These are phyloP conservation scores for Malurus alboscapulatus DNA, from an alignment of 2,113 vertebrate species.

Conservation along the genomic window DNA sequence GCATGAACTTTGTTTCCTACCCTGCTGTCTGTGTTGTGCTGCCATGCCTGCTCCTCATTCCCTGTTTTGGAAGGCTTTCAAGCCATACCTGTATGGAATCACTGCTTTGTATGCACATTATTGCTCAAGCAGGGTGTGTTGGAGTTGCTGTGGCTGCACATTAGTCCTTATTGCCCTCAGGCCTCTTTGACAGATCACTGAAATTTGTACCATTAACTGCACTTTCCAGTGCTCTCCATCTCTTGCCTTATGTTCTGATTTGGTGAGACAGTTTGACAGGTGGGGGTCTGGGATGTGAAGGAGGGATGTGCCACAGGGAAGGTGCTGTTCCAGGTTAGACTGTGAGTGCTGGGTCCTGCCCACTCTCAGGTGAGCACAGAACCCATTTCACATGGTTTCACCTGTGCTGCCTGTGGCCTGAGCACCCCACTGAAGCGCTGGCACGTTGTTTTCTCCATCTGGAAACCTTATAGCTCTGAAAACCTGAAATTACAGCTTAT, in stretches of 20 bases:
- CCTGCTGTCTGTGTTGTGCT: not conserved
- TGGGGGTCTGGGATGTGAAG: not conserved
- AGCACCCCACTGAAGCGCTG: not conserved
- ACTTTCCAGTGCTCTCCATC: not conserved
- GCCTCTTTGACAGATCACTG: not conserved
- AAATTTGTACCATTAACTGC: not conserved
- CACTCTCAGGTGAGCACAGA: not conserved
- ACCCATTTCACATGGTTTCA: not conserved
- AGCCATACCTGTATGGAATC: not conserved
- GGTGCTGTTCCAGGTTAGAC: not conserved
- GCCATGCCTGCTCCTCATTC: not conserved
- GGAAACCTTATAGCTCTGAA: not conserved
- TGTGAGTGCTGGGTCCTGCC: not conserved
- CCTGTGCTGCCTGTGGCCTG: not conserved
- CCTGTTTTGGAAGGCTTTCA: not conserved
- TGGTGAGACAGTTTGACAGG: not conserved
- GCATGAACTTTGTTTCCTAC: not conserved
- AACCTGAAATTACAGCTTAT: not conserved
- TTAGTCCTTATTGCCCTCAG: not conserved
- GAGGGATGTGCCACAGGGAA: not conserved
- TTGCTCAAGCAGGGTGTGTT: not conserved
- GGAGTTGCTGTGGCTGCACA: not conserved
- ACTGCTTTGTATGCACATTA: not conserved
- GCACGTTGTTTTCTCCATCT: not conserved
- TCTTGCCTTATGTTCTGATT: not conserved